Evolutionary conservation across 2,113 vertebrate genomes (phyloP).

Genomic region (Protomyctophum bolini): DNA sequence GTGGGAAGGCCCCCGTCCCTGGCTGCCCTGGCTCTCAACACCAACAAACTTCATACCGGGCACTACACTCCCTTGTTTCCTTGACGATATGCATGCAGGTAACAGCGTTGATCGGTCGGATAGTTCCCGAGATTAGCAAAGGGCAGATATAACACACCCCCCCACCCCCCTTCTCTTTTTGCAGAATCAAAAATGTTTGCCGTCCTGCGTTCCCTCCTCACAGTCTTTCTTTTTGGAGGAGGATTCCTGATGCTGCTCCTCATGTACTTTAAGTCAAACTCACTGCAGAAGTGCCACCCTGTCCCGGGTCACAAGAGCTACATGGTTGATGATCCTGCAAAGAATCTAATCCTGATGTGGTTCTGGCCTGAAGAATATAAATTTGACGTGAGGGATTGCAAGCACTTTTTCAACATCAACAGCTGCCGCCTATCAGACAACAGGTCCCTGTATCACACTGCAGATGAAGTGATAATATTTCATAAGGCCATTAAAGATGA

Average conservation of each 20-base stretch:
- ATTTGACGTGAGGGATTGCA: background rate
- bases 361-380: constrained; percentile 1
- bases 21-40: too few relatives aligned
- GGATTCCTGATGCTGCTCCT: background rate
- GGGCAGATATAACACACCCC: too few relatives aligned
- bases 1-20: too few relatives aligned
- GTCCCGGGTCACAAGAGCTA: background rate
- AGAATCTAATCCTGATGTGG: constrained; percentile 18
- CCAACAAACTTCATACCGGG: too few relatives aligned
- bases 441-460: background rate
- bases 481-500: constrained; percentile 65
- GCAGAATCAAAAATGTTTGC: background rate
- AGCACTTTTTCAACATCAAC: background rate
- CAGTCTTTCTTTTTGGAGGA: background rate
- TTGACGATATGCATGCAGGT: too few relatives aligned
- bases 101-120: too few relatives aligned
- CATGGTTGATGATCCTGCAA: background rate
- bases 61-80: too few relatives aligned
- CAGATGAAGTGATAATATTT: constrained; percentile 17
- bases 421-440: constrained; percentile 17
- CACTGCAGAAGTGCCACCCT: background rate
- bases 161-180: background rate
- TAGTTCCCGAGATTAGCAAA: too few relatives aligned
- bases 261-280: background rate
- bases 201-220: background rate